A percentile compares a stretch with the other conserved stretches of the same genome.
These are phyloP conservation scores for Reticulitermes lucifugus DNA, from an alignment of 2,888 invertebrate species.

Conservation along the genomic window DNA sequence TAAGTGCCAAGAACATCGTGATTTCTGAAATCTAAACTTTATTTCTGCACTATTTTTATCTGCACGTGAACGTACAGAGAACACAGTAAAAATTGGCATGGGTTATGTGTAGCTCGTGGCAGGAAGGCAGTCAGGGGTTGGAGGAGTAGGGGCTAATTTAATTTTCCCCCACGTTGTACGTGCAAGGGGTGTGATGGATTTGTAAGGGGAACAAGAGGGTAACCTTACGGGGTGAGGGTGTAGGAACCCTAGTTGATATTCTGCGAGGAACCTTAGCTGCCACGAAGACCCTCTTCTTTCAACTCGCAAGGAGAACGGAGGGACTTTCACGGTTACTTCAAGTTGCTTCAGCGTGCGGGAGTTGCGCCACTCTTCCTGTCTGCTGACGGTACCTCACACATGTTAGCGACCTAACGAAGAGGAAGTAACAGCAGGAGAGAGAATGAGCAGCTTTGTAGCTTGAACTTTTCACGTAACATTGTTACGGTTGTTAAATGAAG, in stretches of 20 bases:
- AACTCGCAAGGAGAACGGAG: background rate
- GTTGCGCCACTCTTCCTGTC: background rate
- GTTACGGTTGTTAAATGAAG: too few species aligned
- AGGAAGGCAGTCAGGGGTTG: too few species aligned
- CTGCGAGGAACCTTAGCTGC: constrained; percentile 35
- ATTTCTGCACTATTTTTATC: background rate
- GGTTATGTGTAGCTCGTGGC: constrained; percentile 25
- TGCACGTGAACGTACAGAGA: background rate
- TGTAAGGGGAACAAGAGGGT: constrained; percentile 35
- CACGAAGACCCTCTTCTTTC: constrained; percentile 37
- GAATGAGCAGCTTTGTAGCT: too few species aligned
- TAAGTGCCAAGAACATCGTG: too few species aligned
- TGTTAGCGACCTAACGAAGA: too few species aligned
- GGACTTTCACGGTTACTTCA: background rate
- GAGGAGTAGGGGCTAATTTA: constrained; percentile 30
- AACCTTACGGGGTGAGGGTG: constrained; percentile 18
- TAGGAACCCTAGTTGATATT: constrained; percentile 42
- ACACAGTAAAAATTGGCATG: constrained; percentile 26
- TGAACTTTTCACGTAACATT: too few species aligned
- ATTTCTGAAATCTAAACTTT: background rate
- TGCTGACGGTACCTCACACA: too few species aligned
- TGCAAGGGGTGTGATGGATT: constrained; percentile 42
- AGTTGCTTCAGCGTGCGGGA: background rate
- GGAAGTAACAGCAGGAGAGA: too few species aligned
- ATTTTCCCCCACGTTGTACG: constrained; percentile 40